Evolutionary conservation across 2,888 invertebrate species (phyloP).

Genomic region (Gnatocerus cornutus): DNA sequence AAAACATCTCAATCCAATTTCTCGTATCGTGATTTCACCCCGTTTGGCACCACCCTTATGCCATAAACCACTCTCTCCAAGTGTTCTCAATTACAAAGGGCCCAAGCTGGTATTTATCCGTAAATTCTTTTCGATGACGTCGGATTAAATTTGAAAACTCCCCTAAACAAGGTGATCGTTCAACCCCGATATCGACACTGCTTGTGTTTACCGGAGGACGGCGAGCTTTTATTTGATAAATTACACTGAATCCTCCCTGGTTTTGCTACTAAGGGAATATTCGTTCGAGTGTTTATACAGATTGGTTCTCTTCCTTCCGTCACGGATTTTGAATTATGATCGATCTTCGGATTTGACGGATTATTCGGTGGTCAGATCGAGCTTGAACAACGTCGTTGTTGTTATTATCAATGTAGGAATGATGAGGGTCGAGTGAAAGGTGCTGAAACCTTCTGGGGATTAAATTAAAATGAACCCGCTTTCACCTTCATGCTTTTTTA

Average conservation of each 20-base stretch:
- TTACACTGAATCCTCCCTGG: constrained; percentile 51
- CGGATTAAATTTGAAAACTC: neutral
- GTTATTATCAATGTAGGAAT: neutral
- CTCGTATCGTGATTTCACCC: neutral
- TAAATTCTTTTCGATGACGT: neutral
- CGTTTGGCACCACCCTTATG: neutral
- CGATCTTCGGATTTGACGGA: neutral
- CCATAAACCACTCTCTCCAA: neutral
- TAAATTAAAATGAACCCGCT: constrained; percentile 3
- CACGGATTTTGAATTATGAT: constrained; percentile 40
- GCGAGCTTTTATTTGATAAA: constrained; percentile 52
- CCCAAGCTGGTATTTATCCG: constrained; percentile 5
- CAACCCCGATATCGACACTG: constrained; percentile 25
- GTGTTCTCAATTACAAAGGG: constrained; percentile 11
- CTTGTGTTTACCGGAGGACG: constrained; percentile 51
- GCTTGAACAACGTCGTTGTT: too few relatives aligned
- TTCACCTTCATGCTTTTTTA: constrained; percentile 10
- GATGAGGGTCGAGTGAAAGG: neutral
- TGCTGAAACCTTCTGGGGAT: constrained; percentile 1
- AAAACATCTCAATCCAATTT: neutral
- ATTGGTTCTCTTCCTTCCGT: constrained; percentile 30
- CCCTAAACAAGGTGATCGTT: neutral
- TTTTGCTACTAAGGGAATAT: constrained; percentile 47
- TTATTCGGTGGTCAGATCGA: neutral
- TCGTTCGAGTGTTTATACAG: constrained; percentile 46